Evolutionary conservation across 2,113 vertebrate genomes (phyloP).

Genomic region (Piaya cayana): DNA sequence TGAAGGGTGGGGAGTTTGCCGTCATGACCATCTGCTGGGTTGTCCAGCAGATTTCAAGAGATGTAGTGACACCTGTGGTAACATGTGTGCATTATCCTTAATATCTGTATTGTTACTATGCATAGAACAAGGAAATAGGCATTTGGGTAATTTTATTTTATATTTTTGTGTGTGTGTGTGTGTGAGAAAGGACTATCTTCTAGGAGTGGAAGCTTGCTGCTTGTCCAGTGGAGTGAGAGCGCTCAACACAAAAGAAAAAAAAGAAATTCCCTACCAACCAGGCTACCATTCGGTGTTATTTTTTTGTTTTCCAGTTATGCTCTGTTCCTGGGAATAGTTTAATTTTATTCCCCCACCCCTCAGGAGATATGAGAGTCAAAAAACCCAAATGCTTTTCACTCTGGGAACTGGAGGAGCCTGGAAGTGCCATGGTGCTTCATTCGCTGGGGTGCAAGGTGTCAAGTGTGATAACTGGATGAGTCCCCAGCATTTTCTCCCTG

Average conservation of each 20-base stretch:
- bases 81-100: neutral
- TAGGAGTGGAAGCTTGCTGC: neutral
- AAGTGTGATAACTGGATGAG: neutral
- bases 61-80: neutral
- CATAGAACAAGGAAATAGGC: neutral
- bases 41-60: constrained; percentile 5
- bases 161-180: fast-evolving
- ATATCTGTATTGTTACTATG: neutral
- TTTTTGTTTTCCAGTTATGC: neutral
- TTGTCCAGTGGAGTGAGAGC: neutral
- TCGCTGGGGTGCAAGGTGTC: neutral
- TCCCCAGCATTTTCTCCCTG: neutral
- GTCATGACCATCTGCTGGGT: constrained; percentile 44
- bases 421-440: neutral
- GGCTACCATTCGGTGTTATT: neutral
- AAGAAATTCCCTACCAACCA: neutral
- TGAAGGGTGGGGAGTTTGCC: neutral
- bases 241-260: neutral
- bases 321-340: neutral
- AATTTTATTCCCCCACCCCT: neutral
- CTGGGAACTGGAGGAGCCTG: neutral
- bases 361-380: neutral
- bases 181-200: neutral
- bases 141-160: neutral
- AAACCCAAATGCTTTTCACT: neutral